phyloP scores from a whole-genome alignment of 2,888 invertebrate genomes.

The Ochropacha duplaris region DNA sequence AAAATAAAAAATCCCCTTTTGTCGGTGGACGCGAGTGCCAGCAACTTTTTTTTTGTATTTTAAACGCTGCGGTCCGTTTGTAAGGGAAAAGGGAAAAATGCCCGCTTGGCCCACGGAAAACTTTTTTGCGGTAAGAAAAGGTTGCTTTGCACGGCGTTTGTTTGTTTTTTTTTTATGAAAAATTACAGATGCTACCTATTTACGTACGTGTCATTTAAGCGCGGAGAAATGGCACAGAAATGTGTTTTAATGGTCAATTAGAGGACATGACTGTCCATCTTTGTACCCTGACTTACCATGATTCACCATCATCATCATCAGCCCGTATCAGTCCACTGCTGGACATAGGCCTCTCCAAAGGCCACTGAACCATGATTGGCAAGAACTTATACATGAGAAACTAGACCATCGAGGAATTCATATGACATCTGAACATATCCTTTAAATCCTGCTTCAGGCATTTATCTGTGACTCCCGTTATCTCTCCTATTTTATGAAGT shows the following conservation, averaged over 20 bases:
- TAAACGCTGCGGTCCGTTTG: conserved; percentile 76
- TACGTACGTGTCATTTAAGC: neutral
- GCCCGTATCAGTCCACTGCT: too few relatives aligned
- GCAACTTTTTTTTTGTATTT: conserved; percentile 68
- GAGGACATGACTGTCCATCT: too few relatives aligned
- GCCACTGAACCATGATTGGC: too few relatives aligned
- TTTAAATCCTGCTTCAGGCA: too few relatives aligned
- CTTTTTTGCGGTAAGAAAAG: conserved; percentile 81
- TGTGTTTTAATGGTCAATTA: neutral
- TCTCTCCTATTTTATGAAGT: too few relatives aligned
- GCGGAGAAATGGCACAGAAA: neutral
- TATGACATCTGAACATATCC: too few relatives aligned
- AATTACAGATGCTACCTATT: conserved; percentile 10
- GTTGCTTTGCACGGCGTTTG: conserved; percentile 63
- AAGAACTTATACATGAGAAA: too few relatives aligned
- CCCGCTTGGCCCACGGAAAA: conserved; percentile 67
- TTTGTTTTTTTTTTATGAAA: conserved; percentile 37
- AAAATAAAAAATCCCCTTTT: conserved; percentile 73
- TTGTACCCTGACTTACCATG: too few relatives aligned
- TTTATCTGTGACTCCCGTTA: too few relatives aligned
- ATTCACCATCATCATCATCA: too few relatives aligned
- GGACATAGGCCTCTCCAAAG: too few relatives aligned
- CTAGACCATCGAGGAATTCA: too few relatives aligned
- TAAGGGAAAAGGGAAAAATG: conserved; percentile 73
- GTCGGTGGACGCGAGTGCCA: conserved; percentile 58